Base-by-base conservation (phyloP, 2,888 invertebrate species). In the Stenodema calcarata region DNA sequence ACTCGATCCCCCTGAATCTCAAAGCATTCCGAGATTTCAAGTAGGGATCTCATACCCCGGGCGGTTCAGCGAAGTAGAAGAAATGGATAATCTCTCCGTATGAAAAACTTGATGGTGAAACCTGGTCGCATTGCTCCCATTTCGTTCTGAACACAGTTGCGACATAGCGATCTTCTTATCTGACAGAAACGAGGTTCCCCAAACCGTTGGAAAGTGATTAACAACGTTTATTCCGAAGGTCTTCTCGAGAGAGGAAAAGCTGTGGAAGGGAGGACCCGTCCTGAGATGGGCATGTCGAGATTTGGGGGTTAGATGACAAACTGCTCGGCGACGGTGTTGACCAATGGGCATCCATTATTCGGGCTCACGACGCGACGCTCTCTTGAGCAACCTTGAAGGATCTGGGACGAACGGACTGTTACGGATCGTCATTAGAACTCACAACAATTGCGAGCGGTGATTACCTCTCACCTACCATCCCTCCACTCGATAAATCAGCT, bases 321-420 rank as follows among this genome's bases (percentile, higher is more conserved):
- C 73, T 30, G 73, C 35, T 16, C 28, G 73, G 35, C n/a, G 35
- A 41, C 35, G 41, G 73, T 73, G 73, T 73, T 73, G 73, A 73
- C 73, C 73, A 73, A 73, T 73, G 73, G 73, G 73, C 73, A 73
- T 73, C 73, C 73, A 73, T 73, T 73, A 73, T 73, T 73, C 73
- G 35, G 41, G 2, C 30, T 73, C 73, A 73, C 73, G 73, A 73
- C 73, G 62, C 23, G 27, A 62, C 16, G 47, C 14, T 47, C 35
- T 30, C 35, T 73, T 73, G 41, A 14, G 73, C 30, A 73, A 12
- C 73, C 73, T 73, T 73, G 73, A 41, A 18, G 73, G 35, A 73
- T 35, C 35, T 30, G 73, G 73, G 35, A 30, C 35, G 35, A 35
- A 35, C 16, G 73, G 35, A 18, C 41, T 73, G 73, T 73, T 73